Percentiles rank a stretch among this genome's conserved stretches.
These are phyloP conservation scores for Beroe forskalii DNA, from an alignment of 37 sponge, comb jelly and placozoan genomes.

Conservation along the genomic window DNA sequence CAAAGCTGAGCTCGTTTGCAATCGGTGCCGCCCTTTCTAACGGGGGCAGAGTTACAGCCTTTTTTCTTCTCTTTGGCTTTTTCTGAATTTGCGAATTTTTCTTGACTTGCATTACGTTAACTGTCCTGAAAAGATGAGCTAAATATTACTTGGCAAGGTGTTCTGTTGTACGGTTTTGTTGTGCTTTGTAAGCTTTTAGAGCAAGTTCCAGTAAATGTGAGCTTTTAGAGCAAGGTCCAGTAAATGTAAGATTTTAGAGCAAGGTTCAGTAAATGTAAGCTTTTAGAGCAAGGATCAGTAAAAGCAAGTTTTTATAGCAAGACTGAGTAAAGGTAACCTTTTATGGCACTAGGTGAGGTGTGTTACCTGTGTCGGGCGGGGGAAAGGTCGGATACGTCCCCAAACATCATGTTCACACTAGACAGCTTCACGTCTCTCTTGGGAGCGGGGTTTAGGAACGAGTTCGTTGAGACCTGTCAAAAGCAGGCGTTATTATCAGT, in stretches of 20 bases:
- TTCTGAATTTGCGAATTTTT: neutral
- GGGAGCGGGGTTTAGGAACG: neutral
- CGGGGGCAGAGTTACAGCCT: neutral
- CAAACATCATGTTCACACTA: constrained; percentile 64
- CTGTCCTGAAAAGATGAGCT: neutral
- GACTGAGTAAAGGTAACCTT: too few species aligned
- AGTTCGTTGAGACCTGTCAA: constrained; percentile 39
- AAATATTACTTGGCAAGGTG: too few species aligned
- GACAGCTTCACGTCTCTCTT: constrained; percentile 14
- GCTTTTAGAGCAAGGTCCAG: too few species aligned
- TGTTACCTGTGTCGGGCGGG: neutral
- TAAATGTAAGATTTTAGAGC: too few species aligned
- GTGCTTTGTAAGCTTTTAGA: too few species aligned
- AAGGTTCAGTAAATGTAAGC: too few species aligned
- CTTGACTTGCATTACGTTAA: neutral
- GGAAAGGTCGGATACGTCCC: neutral
- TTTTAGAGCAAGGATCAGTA: too few species aligned
- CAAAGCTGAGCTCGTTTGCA: neutral
- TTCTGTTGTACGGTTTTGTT: too few species aligned
- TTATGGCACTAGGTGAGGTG: neutral
- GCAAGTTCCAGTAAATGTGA: too few species aligned
- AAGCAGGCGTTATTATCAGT: neutral
- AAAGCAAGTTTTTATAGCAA: too few species aligned
- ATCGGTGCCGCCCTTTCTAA: neutral
- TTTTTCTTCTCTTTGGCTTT: neutral